Evolutionary conservation across 2,888 invertebrate genomes (phyloP), one percentile per base, ranked within the genome.

Genomic region (Apotomis turbidana): DNA sequence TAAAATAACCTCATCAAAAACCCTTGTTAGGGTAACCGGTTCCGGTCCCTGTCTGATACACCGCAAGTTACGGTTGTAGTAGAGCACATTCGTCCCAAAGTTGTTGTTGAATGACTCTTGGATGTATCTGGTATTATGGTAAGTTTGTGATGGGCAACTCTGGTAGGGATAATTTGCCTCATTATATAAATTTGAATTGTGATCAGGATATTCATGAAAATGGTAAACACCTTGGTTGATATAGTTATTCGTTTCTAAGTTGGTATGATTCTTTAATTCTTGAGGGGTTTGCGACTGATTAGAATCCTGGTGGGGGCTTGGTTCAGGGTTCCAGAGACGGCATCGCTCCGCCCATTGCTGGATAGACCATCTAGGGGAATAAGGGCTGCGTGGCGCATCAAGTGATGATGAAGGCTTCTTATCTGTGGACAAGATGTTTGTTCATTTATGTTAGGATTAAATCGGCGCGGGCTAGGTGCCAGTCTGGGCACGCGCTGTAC

Each of bases 341-440:
- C 55, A 61, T 1, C 41, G 60, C 15, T 54, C 71, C 15, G 67
- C 61, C 71, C 71, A 71, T 41, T 60, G 61, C 46, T 71, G 67
- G 60, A 71, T 57, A n/a, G 71, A 71, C 71, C 71, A 71, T 27
- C 55, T 67, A 3, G 71, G 71, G 38, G 60, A 51, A 49, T 71
- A 71, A 8, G 55, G 71, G 59, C 46, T 55, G 6, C 13, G 15
- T 0, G 54, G 60, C 6, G 55, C 15, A 5, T 54, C 49, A 15
- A 38, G 41, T 12, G n/a, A 41, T 4, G 58, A 9, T 27, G 67
- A 27, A 0, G 55, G 8, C 5, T 41, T 67, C 5, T 57, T 55
- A 51, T 64, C 71, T 71, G 68, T 58, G 9, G 15, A 63, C 13
- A 27, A 12, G 10, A 38, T 54, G 6, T 6, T 38, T 5, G 0